Conservation (phyloP, 1,140 invertebrate species). For the Diorhabda elongata region DNA sequence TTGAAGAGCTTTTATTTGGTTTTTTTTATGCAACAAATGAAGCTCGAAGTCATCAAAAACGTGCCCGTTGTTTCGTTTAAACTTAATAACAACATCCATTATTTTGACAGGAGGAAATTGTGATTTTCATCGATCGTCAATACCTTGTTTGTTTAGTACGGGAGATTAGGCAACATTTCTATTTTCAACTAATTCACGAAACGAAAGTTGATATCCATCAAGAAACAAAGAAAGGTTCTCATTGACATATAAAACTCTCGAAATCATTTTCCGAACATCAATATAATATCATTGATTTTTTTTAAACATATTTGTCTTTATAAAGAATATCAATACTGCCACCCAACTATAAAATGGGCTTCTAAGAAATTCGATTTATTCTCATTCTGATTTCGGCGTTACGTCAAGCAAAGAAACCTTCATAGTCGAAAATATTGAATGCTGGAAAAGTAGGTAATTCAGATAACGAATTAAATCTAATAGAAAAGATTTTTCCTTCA, state of each 20-base stretch:
- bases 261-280: too few relatives aligned
- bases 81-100: slow-evolving; percentile 38
- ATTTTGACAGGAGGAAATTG: slow-evolving; percentile 37
- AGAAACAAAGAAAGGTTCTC: too few relatives aligned
- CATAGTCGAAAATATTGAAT: neutral
- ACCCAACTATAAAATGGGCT: too few relatives aligned
- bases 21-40: neutral
- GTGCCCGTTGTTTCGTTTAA: slow-evolving; percentile 28
- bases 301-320: too few relatives aligned
- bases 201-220: too few relatives aligned
- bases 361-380: neutral
- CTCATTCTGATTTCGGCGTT: neutral
- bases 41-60: neutral
- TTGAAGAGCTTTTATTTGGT: neutral
- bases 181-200: too few relatives aligned
- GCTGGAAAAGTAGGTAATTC: slow-evolving; percentile 2
- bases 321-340: too few relatives aligned
- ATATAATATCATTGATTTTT: too few relatives aligned
- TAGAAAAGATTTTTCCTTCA: neutral
- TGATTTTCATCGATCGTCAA: slow-evolving; percentile 33
- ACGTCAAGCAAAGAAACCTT: neutral
- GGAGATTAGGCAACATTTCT: neutral
- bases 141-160: neutral
- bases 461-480: neutral
- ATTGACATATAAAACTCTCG: too few relatives aligned